phyloP scores from a whole-genome alignment of 64 coral and sea anemone genomes.

The Montipora efflorescens region DNA sequence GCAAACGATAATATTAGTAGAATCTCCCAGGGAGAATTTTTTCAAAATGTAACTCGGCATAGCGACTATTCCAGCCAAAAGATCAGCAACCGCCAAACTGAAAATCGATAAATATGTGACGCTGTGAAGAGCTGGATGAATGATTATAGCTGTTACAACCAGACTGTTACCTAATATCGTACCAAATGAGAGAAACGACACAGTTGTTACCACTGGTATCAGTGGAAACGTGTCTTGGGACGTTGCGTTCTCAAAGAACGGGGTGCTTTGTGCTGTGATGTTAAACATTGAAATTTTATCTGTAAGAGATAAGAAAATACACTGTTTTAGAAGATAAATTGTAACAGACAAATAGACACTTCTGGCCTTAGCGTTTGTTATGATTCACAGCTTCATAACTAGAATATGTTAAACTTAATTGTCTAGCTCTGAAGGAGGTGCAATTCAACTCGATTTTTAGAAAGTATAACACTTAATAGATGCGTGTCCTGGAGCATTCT shows the following conservation, averaged over 20 bases:
- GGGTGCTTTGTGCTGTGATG: neutral
- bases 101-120: slow-evolving; percentile 80
- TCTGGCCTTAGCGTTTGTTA: too few relatives aligned
- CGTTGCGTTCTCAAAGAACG: neutral
- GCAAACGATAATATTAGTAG: slow-evolving; percentile 53
- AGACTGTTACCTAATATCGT: slow-evolving; percentile 67
- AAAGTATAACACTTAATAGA: too few relatives aligned
- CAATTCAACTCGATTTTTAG: too few relatives aligned
- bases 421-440: too few relatives aligned
- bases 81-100: slow-evolving; percentile 83
- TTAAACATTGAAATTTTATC: neutral
- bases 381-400: too few relatives aligned
- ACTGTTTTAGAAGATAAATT: neutral
- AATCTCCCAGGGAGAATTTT: slow-evolving; percentile 59
- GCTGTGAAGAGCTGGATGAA: slow-evolving; percentile 74
- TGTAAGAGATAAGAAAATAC: neutral
- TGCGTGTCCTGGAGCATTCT: too few relatives aligned
- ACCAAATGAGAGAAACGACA: slow-evolving; percentile 58
- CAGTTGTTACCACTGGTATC: slow-evolving; percentile 31
- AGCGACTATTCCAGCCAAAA: slow-evolving; percentile 76
- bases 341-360: too few relatives aligned
- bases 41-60: slow-evolving; percentile 87
- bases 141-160: slow-evolving; percentile 65
- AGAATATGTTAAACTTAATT: neutral
- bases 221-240: slow-evolving; percentile 17